Evolutionary conservation across 2,888 invertebrate genomes (phyloP).

Genomic region (Chydorus sphaericus): DNA sequence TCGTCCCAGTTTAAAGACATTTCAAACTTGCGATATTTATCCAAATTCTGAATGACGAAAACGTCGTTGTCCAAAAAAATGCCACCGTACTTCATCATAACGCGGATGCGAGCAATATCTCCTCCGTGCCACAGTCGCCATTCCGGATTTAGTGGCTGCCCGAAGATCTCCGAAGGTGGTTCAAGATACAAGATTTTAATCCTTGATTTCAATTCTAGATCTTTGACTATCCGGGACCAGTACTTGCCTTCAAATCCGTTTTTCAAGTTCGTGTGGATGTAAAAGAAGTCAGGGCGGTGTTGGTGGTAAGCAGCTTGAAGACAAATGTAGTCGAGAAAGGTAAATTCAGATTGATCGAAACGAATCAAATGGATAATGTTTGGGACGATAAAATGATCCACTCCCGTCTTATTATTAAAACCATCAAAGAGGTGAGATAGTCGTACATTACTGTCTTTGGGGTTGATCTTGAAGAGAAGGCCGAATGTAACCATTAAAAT

Average conservation of each 20-base stretch:
- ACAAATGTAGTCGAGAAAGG: conserved; percentile 13
- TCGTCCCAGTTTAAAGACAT: conserved; percentile 24
- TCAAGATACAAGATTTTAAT: conserved; percentile 1
- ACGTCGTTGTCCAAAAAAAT: conserved; percentile 27
- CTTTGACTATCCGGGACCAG: conserved; percentile 14
- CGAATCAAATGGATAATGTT: conserved; percentile 29
- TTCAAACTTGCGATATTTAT: conserved; percentile 25
- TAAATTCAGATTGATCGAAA: conserved; percentile 5
- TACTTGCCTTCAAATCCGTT: neutral
- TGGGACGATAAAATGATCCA: conserved; percentile 23
- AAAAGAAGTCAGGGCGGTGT: conserved; percentile 7
- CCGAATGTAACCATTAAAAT: too few species aligned
- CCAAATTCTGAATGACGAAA: conserved; percentile 24
- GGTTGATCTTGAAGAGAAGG: too few species aligned
- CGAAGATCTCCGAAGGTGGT: conserved; percentile 28
- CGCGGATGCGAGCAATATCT: conserved; percentile 27
- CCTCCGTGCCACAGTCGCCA: conserved; percentile 26
- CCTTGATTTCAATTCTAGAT: conserved; percentile 6
- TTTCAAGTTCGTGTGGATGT: conserved; percentile 10
- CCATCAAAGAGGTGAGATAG: too few species aligned
- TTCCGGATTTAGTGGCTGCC: conserved; percentile 26
- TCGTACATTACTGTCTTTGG: too few species aligned
- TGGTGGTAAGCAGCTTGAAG: conserved; percentile 4
- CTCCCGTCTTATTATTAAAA: conserved; percentile 23
- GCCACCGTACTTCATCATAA: conserved; percentile 25